Evolutionary conservation across 2,888 invertebrate genomes (phyloP).

Genomic region (Cactoblastis cactorum): DNA sequence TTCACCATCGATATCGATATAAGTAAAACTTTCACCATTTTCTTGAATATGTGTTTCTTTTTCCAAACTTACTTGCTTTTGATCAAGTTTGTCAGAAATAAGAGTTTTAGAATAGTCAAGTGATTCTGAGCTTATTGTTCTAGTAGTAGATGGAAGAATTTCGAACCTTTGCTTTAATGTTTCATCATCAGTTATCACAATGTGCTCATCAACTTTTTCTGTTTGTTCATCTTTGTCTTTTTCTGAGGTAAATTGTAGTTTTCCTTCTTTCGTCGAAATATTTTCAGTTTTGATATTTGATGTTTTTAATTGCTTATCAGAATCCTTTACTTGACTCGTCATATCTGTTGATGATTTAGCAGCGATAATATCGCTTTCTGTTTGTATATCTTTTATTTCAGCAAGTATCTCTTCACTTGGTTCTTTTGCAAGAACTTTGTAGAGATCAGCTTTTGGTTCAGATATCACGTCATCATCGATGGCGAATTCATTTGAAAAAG

Average conservation of each 20-base stretch:
- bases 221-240: conserved; percentile 25
- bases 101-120: conserved; percentile 22
- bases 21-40: conserved; percentile 18
- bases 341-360: background rate
- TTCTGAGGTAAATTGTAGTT: conserved; percentile 24
- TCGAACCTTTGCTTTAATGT: background rate
- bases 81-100: conserved; percentile 61
- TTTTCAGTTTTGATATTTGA: conserved; percentile 13
- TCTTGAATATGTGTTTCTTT: conserved; percentile 34
- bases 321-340: background rate
- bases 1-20: conserved; percentile 42
- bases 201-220: conserved; percentile 9
- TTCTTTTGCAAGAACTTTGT: conserved; percentile 48
- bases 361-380: background rate
- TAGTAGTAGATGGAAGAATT: background rate
- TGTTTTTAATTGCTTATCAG: background rate
- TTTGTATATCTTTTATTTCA: conserved; percentile 20
- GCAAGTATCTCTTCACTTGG: conserved; percentile 39
- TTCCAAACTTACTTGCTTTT: conserved; percentile 62
- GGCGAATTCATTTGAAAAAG: conserved; percentile 23
- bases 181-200: conserved; percentile 10
- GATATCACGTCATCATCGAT: conserved; percentile 33
- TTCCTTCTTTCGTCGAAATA: conserved; percentile 26
- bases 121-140: background rate
- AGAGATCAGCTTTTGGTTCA: conserved; percentile 39